These are phyloP conservation scores for Poeciliopsis gracilis DNA, from an alignment of 2,797 vertebrate genomes.

Conservation along the genomic window DNA sequence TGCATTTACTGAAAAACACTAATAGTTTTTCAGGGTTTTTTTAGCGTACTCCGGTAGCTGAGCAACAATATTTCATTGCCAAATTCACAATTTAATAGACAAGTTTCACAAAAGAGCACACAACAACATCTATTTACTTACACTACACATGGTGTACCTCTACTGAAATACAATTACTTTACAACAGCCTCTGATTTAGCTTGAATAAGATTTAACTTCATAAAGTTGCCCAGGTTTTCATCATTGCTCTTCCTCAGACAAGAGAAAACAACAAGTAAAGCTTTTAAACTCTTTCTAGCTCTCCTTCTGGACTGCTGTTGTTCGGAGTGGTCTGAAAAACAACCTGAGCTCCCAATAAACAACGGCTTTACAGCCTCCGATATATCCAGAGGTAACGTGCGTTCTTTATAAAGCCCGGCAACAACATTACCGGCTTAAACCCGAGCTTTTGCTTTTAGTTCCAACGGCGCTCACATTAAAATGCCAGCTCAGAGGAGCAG, in stretches of 20 bases:
- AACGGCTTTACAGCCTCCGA: background rate
- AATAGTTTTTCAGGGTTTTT: too few relatives aligned
- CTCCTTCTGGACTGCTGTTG: background rate
- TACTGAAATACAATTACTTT: background rate
- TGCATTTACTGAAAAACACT: too few relatives aligned
- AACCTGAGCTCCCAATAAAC: constrained; percentile 1
- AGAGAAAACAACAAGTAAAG: background rate
- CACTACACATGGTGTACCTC: background rate
- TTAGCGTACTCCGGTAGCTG: too few relatives aligned
- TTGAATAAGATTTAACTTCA: background rate
- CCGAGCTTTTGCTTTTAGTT: background rate
- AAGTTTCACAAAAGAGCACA: background rate
- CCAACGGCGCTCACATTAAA: background rate
- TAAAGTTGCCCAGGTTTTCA: background rate
- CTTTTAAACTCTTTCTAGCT: background rate
- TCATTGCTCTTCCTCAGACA: background rate
- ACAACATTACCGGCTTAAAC: background rate
- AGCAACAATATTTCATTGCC: too few relatives aligned
- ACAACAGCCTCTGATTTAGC: background rate
- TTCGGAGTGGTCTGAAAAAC: background rate
- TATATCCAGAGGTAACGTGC: constrained; percentile 2
- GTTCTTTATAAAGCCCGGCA: background rate
- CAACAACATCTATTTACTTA: background rate
- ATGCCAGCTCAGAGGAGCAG: background rate
- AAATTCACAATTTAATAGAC: too few relatives aligned